These are phyloP conservation scores for Syrrhaptes paradoxus DNA, from an alignment of 2,113 vertebrate genomes.

Conservation along the genomic window DNA sequence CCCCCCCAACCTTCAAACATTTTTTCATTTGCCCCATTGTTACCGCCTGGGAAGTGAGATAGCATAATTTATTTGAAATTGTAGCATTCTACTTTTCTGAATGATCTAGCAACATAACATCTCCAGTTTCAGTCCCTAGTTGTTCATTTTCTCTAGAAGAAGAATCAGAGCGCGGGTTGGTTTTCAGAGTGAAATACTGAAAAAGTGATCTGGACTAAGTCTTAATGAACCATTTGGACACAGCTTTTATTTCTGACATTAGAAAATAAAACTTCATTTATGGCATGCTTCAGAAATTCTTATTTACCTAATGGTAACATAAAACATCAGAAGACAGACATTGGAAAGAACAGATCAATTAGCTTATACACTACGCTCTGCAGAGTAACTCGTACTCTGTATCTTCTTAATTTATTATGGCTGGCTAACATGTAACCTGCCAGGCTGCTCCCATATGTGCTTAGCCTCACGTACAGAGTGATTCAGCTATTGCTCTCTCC, in stretches of 20 bases:
- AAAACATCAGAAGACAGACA: background rate
- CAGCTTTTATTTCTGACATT: slow-evolving; percentile 33
- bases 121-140: background rate
- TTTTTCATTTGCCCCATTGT: background rate
- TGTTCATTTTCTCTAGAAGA: background rate
- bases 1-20: background rate
- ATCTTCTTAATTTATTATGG: background rate
- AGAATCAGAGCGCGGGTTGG: background rate
- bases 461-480: accelerated
- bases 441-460: background rate
- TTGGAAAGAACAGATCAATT: background rate
- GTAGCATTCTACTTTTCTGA: background rate
- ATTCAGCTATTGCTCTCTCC: background rate
- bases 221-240: background rate
- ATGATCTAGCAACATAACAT: background rate
- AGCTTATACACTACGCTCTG: background rate
- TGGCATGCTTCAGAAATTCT: slow-evolving; percentile 20
- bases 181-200: background rate
- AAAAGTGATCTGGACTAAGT: background rate
- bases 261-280: background rate
- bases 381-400: background rate
- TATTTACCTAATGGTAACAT: background rate
- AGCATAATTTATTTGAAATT: background rate
- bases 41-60: background rate
- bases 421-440: background rate